Base-by-base conservation (phyloP, 1,140 invertebrate genomes). In the Lanistes nyassanus region DNA sequence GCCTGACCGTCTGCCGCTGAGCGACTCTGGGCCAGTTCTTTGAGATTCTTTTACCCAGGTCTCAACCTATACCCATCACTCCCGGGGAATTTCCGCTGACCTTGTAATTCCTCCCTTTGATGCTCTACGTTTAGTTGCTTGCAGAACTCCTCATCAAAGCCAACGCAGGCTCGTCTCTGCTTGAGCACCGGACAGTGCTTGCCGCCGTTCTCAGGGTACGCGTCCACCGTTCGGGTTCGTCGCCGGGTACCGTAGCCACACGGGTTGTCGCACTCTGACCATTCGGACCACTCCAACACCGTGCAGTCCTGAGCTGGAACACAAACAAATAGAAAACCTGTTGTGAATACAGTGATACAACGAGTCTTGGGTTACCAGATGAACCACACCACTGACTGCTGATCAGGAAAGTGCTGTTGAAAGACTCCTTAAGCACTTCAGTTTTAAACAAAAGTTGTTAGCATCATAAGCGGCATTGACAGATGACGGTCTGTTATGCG, bases 291-390 rank as follows among this genome's bases (percentile, higher is more conserved):
- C 9, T 80, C 64, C 16, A 65, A 60, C 7, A 84, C 77, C 23
- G 77, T 67, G 74, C 85, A 85, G 60, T 86, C 81, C n/a, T 79
- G 73, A 36, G 80, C 85, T 86, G 75, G n/a, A 81, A 81, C 9
- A 56, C n/a, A 75, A 68, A 34, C 79, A 69, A 26, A 62, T 26
- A 31, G 36, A 75, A 36, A 67, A 47, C 19, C 19, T 47, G 42
- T 1, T 47, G 42, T 47, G 9, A 47, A 0, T 47, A 16, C 19
- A 47, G 19, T 47, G 9, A 47, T 47, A 16, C 9, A 47, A 9
- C 19, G 42, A 47, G 42, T 16, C 19, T 13, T 1, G 1, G 9
- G 42, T 47, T 47, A n/a, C n/a, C n/a, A n/a, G 1, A 47, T 47
- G 5, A 47, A 9, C 42, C 42, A 13, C 42, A 2, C 9, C 9